Conservation (phyloP, 2,888 invertebrate species). For the Rotaria magnacalcarata region DNA sequence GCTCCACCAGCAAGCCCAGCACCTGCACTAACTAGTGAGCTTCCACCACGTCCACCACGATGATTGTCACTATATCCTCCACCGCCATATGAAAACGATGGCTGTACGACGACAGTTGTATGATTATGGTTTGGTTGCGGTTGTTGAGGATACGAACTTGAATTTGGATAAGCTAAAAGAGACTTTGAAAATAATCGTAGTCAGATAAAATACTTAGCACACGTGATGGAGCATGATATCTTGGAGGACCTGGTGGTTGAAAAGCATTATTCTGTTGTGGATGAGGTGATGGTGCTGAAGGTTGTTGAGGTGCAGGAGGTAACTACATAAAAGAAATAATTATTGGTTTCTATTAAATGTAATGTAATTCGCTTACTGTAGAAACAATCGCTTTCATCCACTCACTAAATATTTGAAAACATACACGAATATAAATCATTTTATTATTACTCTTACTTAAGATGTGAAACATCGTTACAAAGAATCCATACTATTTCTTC, state of each 20-base stretch:
- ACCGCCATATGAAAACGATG: neutral
- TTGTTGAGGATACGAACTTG: neutral
- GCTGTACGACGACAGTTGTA: constrained; percentile 42
- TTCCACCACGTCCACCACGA: neutral
- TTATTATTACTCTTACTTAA: constrained; percentile 29
- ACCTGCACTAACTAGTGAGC: neutral
- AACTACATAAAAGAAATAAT: neutral
- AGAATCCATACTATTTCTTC: constrained; percentile 44
- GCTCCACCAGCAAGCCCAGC: constrained; percentile 11
- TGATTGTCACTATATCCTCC: constrained; percentile 20
- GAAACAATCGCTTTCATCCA: constrained; percentile 46
- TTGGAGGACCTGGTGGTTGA: neutral
- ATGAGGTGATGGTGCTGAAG: neutral
- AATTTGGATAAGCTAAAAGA: neutral
- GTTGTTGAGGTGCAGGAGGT: constrained; percentile 24
- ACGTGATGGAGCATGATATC: constrained; percentile 18
- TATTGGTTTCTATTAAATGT: neutral
- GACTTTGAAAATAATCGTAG: neutral
- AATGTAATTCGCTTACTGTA: neutral
- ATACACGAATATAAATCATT: neutral
- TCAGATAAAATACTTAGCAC: neutral
- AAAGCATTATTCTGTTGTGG: neutral
- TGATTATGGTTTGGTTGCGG: neutral
- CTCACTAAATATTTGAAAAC: constrained; percentile 19
- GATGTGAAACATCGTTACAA: constrained; percentile 43